Evolutionary conservation across 2,888 invertebrate species (phyloP).

Genomic region (Xestia sexstrigata): DNA sequence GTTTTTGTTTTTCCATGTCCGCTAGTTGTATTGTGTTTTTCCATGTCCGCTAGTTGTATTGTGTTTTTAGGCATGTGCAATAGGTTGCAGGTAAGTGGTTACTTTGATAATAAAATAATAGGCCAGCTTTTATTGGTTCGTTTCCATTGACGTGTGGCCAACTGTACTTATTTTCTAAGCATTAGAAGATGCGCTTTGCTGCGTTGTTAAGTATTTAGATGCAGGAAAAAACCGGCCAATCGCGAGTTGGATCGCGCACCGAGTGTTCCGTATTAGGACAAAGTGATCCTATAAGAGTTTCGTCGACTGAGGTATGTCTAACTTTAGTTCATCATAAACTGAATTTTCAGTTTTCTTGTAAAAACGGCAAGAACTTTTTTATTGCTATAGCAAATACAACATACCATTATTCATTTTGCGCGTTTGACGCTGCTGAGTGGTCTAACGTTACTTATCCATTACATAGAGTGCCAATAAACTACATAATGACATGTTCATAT

Average conservation of each 20-base stretch:
- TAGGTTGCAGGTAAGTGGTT: background rate
- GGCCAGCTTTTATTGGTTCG: background rate
- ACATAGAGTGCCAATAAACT: background rate
- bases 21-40: constrained; percentile 1
- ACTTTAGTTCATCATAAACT: no score
- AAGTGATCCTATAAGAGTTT: no score
- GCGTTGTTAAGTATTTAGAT: background rate
- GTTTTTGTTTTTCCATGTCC: background rate
- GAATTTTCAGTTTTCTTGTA: no score
- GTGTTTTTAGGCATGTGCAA: background rate
- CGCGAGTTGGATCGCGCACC: no score
- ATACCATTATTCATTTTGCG: background rate
- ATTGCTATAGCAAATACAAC: background rate
- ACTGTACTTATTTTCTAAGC: background rate
- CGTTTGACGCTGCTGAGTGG: no score
- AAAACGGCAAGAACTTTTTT: no score
- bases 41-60: background rate
- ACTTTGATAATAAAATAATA: background rate
- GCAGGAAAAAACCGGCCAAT: no score
- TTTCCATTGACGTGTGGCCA: background rate
- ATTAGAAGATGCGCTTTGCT: background rate
- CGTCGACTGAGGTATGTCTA: no score
- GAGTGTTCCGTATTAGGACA: no score
- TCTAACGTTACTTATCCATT: background rate
- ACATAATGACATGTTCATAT: constrained; percentile 11